These are phyloP conservation scores for Hydraecia micacea DNA, from an alignment of 2,888 invertebrate species.

Conservation along the genomic window DNA sequence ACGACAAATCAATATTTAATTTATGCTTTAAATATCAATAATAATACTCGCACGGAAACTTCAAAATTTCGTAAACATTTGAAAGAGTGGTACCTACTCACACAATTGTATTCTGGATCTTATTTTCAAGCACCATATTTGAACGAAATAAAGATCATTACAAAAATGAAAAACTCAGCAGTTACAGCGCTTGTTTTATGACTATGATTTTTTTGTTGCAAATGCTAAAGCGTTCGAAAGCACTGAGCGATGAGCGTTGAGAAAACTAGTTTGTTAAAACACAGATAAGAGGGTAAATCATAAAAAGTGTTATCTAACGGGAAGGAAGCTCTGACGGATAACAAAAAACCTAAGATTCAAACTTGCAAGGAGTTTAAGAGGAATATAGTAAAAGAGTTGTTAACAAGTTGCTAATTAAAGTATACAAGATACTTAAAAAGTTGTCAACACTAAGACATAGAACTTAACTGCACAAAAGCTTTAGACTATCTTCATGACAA, in stretches of 20 bases:
- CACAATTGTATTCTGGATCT: not conserved
- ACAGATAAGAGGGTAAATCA: not conserved
- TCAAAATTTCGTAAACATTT: too few species aligned
- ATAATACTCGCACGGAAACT: not conserved
- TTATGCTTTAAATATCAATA: not conserved
- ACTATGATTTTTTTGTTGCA: not conserved
- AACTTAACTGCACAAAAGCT: conserved; percentile 30
- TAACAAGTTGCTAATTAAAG: conserved; percentile 52
- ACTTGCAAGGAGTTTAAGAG: conserved; percentile 24
- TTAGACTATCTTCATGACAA: conserved; percentile 11
- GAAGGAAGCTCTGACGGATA: not conserved
- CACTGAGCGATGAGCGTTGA: not conserved
- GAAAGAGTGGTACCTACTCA: not conserved
- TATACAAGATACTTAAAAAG: conserved; percentile 57
- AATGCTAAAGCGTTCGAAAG: not conserved
- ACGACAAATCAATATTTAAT: not conserved
- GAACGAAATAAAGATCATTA: not conserved
- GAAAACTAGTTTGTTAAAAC: conserved; percentile 3
- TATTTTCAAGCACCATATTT: not conserved
- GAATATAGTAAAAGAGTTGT: conserved; percentile 38
- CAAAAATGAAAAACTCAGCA: not conserved
- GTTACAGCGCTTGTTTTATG: not conserved
- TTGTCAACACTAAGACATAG: conserved; percentile 46
- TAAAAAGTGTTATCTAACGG: not conserved
- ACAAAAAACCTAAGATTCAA: conserved; percentile 16